Percentiles rank a stretch among this genome's conserved stretches.
These are phyloP conservation scores for Darevskia mixta DNA, from an alignment of 2,797 vertebrate genomes.

Conservation along the genomic window DNA sequence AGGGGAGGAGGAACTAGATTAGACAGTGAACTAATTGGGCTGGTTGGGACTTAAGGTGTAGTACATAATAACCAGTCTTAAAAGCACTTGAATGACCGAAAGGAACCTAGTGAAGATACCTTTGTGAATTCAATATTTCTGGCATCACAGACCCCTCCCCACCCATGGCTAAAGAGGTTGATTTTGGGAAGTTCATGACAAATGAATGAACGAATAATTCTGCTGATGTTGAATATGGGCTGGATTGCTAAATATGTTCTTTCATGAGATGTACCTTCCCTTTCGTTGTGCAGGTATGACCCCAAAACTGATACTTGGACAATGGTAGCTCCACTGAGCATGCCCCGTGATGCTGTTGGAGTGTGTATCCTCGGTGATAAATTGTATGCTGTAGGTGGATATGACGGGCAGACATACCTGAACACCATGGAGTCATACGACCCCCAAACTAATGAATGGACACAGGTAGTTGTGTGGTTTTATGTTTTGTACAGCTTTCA, in stretches of 20 bases:
- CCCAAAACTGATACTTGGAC: constrained; percentile 86
- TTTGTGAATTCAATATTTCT: background rate
- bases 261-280: background rate
- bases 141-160: background rate
- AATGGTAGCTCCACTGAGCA: constrained; percentile 83
- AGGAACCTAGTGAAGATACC: background rate
- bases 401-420: constrained; percentile 83
- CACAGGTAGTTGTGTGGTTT: constrained; percentile 73
- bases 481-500: background rate
- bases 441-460: constrained; percentile 84
- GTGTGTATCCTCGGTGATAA: constrained; percentile 84
- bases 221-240: background rate
- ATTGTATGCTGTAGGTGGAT: constrained; percentile 83
- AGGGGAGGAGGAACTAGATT: background rate
- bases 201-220: background rate
- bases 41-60: background rate
- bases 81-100: background rate
- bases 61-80: background rate
- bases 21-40: background rate
- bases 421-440: constrained; percentile 86
- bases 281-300: constrained; percentile 77
- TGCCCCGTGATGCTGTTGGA: constrained; percentile 84
- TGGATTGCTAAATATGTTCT: background rate
- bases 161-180: background rate
- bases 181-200: background rate